These are phyloP conservation scores for Rhopalosiphum padi DNA, from an alignment of 1,140 invertebrate species.

Conservation along the genomic window DNA sequence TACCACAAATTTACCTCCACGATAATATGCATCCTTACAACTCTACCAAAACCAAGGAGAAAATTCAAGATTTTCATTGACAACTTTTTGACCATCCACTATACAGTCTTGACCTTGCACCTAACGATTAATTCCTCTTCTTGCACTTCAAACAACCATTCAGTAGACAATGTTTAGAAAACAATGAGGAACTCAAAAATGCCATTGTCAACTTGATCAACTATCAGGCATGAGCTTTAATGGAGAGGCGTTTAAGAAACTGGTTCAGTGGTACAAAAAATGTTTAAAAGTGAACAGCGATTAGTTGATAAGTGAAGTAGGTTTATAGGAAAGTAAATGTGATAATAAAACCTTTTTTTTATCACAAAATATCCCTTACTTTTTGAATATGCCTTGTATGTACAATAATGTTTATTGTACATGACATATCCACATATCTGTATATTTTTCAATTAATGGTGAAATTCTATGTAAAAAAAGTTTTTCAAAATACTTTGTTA, in stretches of 20 bases:
- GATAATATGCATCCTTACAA: neutral
- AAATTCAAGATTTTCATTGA: conserved; percentile 10
- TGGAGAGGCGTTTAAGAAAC: neutral
- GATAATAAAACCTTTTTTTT: neutral
- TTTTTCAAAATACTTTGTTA: no score
- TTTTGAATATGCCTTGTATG: neutral
- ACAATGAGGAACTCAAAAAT: neutral
- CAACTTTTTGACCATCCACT: neutral
- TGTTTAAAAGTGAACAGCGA: neutral
- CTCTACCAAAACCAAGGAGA: neutral
- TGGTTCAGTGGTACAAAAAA: neutral
- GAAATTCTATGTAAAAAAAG: no score
- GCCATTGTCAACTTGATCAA: neutral
- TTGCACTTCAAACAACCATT: neutral
- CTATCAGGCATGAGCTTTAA: neutral
- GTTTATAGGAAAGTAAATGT: neutral
- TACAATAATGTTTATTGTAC: no score
- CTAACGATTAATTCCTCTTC: neutral
- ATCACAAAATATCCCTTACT: neutral
- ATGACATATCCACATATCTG: no score
- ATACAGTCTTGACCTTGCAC: neutral
- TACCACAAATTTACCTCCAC: neutral
- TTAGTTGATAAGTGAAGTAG: neutral
- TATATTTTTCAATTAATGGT: no score
- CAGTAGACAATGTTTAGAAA: neutral